Conservation (phyloP, 2,797 vertebrate genomes). For the Heliangelus exortis region DNA sequence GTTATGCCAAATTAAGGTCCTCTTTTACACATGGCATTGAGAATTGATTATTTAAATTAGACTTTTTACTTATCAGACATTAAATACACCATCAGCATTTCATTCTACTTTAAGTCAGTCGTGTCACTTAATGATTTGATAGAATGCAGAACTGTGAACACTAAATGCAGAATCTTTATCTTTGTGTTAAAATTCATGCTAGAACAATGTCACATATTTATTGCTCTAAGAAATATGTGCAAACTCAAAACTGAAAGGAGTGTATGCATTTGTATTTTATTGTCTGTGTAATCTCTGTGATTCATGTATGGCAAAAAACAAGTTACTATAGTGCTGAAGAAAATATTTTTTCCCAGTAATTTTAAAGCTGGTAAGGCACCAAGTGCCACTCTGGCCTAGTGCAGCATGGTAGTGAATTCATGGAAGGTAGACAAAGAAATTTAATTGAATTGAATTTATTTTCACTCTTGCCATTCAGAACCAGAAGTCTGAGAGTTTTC, state of each 20-base stretch:
- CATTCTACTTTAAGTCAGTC: slow-evolving; percentile 64
- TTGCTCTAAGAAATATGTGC: not conserved
- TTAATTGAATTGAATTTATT: not conserved
- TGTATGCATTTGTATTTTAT: not conserved
- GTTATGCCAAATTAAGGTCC: slow-evolving; percentile 83
- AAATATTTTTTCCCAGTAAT: not conserved
- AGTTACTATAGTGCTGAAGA: not conserved
- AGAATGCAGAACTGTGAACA: slow-evolving; percentile 23
- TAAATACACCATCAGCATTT: slow-evolving; percentile 79
- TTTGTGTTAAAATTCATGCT: slow-evolving; percentile 40
- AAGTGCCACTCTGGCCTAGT: not conserved
- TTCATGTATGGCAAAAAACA: rapidly evolving
- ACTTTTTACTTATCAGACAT: slow-evolving; percentile 67
- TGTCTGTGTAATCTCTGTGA: not conserved
- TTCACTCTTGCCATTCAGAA: slow-evolving; percentile 1
- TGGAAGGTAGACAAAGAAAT: not conserved
- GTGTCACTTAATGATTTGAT: slow-evolving; percentile 66
- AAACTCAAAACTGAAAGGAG: not conserved
- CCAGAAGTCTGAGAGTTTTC: not conserved
- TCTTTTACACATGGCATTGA: slow-evolving; percentile 76
- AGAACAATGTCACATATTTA: slow-evolving; percentile 12
- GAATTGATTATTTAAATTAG: slow-evolving; percentile 79
- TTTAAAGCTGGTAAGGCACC: not conserved
- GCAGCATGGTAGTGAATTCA: not conserved
- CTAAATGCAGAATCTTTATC: slow-evolving; percentile 42